These are phyloP conservation scores for Drosophila ironensis DNA, from an alignment of 1,140 invertebrate species.

Conservation along the genomic window DNA sequence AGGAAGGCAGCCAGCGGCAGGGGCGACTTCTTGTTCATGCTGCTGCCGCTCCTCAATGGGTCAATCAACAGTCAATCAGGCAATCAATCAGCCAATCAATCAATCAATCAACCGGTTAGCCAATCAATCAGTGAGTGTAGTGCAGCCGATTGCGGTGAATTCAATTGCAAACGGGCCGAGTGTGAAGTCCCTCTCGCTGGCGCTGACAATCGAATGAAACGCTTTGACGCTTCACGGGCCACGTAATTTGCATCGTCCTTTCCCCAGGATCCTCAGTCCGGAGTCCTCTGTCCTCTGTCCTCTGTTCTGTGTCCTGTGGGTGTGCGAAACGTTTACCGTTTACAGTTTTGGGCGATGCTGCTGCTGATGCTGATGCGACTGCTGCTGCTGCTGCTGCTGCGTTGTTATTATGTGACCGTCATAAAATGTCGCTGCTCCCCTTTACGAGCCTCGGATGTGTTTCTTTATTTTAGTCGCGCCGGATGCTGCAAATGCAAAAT, in stretches of 20 bases:
- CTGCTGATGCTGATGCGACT: too few species aligned
- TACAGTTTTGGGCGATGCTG: slow-evolving; percentile 34
- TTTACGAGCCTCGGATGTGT: slow-evolving; percentile 58
- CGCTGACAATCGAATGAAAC: slow-evolving; percentile 69
- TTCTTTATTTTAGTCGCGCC: slow-evolving; percentile 28
- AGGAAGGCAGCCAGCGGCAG: slow-evolving; percentile 69
- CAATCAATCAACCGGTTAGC: slow-evolving; percentile 47
- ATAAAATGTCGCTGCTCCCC: slow-evolving; percentile 65
- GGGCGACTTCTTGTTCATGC: slow-evolving; percentile 74
- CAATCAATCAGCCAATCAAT: slow-evolving; percentile 7
- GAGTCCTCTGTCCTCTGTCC: too few species aligned
- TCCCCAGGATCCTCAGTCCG: neutral
- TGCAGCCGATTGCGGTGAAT: neutral
- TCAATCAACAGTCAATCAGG: slow-evolving; percentile 57
- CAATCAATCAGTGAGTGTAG: slow-evolving; percentile 30
- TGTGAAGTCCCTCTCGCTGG: neutral
- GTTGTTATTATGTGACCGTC: slow-evolving; percentile 69
- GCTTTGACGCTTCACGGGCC: slow-evolving; percentile 59
- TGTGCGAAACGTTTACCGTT: slow-evolving; percentile 29
- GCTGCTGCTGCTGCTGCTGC: too few species aligned
- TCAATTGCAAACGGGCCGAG: neutral
- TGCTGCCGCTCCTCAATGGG: slow-evolving; percentile 1
- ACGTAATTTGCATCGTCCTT: slow-evolving; percentile 61
- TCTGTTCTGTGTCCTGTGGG: neutral
- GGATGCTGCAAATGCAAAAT: slow-evolving; percentile 79